Base-by-base conservation (phyloP, 1,140 invertebrate genomes). In the Mylabris phalerata region DNA sequence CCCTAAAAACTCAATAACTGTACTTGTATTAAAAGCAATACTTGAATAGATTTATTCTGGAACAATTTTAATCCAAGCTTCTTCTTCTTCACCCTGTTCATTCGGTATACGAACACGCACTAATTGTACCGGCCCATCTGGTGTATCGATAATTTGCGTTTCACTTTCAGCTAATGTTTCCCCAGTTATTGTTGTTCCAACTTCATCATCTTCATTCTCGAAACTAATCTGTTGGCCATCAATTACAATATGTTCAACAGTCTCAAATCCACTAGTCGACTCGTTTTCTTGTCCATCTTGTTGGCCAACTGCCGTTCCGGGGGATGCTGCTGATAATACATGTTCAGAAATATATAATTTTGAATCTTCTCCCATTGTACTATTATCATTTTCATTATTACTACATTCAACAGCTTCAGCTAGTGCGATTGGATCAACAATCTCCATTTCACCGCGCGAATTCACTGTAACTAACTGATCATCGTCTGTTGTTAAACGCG, bases 401-500 rank as follows among this genome's bases (percentile, higher is more conserved):
- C 32, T 32, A 19, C 69, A 67, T 32, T 42, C 60, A 9, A 55
- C 51, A n/a, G 19, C 39, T 44, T 63, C 47, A 9, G 46, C 48
- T 32, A 26, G 48, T 51, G 27, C 43, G 40, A 51, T 59, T 47
- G 50, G 60, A 44, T 70, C 68, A 9, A 68, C 61, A 26, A 71
- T 64, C 58, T 72, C 68, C 65, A 70, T 69, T 62, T 71, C 66
- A 11, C 65, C 67, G 24, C 63, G 60, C 7, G 62, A 66, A 59
- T 67, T 72, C n/a, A 79, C 70, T 9, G 73, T 73, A 47, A 78
- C 73, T 42, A 78, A 71, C 62, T 78, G 73, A n/a, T 83, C 78
- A 11, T 81, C 78, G 44, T 82, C 80, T 0, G 78, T 79, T 13
- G 80, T 81, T 6, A 90, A 75, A 60, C 83, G 75, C 3, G 88